A percentile compares a stretch with the other conserved stretches of the same genome.
Evolutionary conservation across 2,797 vertebrate species (phyloP).

Genomic region (Poeciliopsis paucimaculata): DNA sequence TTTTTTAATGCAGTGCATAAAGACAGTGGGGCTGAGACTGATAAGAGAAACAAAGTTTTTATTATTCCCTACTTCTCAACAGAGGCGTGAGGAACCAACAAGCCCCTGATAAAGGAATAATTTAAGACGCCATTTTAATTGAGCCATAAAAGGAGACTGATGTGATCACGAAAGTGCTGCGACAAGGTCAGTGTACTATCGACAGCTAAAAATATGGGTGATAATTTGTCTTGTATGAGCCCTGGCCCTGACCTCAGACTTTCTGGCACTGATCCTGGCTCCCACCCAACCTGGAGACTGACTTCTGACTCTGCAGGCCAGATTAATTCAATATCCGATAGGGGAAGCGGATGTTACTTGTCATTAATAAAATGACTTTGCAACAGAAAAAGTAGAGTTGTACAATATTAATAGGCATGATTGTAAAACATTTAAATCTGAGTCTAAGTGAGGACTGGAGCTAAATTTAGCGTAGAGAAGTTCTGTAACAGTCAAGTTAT

Average conservation of each 20-base stretch:
- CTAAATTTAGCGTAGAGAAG: not conserved
- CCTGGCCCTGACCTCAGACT: slow-evolving; percentile 50
- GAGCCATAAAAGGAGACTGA: slow-evolving; percentile 61
- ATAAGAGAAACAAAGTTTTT: slow-evolving; percentile 6
- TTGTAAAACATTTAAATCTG: slow-evolving; percentile 18
- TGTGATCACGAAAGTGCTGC: slow-evolving; percentile 39
- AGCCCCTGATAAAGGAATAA: slow-evolving; percentile 50
- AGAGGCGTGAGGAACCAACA: slow-evolving; percentile 20
- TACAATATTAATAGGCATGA: slow-evolving; percentile 21
- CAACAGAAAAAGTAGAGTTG: slow-evolving; percentile 2
- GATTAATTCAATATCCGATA: slow-evolving; percentile 29
- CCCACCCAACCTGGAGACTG: slow-evolving; percentile 24
- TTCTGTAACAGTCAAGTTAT: not conserved
- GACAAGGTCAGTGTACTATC: slow-evolving; percentile 63
- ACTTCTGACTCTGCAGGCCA: slow-evolving; percentile 16
- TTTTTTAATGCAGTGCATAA: not conserved
- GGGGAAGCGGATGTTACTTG: slow-evolving; percentile 11
- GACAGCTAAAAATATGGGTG: slow-evolving; percentile 52
- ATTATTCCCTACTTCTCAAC: slow-evolving; percentile 9
- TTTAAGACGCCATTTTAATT: slow-evolving; percentile 58
- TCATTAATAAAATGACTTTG: slow-evolving; percentile 26
- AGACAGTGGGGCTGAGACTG: not conserved
- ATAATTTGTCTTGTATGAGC: slow-evolving; percentile 49
- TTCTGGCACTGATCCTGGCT: slow-evolving; percentile 29
- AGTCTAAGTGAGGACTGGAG: not conserved